Conservation (phyloP, 2,113 vertebrate genomes). For the Gymnobelideus leadbeateri region DNA sequence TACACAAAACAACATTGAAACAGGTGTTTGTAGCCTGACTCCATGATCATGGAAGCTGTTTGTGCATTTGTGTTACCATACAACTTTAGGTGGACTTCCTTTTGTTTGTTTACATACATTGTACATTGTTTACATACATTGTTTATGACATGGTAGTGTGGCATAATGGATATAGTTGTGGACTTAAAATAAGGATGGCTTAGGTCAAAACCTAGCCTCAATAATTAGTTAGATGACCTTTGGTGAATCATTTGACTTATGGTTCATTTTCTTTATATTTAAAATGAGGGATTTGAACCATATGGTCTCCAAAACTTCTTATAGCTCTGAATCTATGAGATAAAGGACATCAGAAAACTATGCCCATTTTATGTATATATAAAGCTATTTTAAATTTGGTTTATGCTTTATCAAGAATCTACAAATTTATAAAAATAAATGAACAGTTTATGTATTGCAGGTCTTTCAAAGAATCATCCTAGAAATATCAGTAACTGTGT, state of each 20-base stretch:
- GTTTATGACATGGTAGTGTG: neutral
- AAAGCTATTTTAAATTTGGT: neutral
- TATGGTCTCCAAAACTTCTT: neutral
- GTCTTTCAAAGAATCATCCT: neutral
- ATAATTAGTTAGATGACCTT: neutral
- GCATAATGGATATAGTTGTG: neutral
- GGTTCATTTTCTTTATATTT: neutral
- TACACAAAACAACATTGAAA: neutral
- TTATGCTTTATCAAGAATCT: neutral
- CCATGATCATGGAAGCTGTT: neutral
- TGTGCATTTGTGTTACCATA: neutral
- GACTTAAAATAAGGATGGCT: neutral
- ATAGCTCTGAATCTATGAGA: neutral
- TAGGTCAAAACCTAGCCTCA: constrained; percentile 9
- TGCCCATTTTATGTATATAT: neutral
- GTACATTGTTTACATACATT: too few relatives aligned
- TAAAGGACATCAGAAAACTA: neutral
- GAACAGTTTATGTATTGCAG: neutral
- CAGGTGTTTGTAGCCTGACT: neutral
- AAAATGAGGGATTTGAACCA: neutral
- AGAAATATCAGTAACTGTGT: neutral
- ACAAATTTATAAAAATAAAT: neutral
- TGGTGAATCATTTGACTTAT: neutral
- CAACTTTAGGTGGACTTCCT: neutral
- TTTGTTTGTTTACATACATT: neutral